Evolutionary conservation across 1,140 invertebrate species (phyloP).

Genomic region (Schlechtendalia chinensis): DNA sequence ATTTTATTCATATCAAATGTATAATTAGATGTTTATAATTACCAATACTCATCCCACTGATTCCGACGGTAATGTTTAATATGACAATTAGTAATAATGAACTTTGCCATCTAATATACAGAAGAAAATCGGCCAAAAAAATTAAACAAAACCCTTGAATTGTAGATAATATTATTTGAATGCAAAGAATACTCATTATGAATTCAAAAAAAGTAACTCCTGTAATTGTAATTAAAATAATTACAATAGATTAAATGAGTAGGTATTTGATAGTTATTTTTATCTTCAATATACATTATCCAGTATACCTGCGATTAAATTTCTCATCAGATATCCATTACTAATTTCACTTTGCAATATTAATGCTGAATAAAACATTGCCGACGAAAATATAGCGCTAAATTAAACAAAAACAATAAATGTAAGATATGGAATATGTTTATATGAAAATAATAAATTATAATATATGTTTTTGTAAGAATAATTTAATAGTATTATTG

Average conservation of each 20-base stretch:
- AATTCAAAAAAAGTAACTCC: constrained; percentile 27
- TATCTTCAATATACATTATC: neutral
- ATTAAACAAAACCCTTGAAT: neutral
- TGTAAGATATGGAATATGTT: neutral
- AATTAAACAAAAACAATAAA: neutral
- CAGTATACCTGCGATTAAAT: constrained; percentile 20
- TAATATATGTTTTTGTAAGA: neutral
- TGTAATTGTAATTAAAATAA: neutral
- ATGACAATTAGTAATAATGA: constrained; percentile 12
- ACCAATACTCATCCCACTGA: constrained; percentile 23
- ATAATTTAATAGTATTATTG: no score
- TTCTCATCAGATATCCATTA: constrained; percentile 34
- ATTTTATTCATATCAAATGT: no score
- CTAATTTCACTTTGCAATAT: constrained; percentile 25
- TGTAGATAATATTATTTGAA: constrained; percentile 1
- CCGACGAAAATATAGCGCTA: constrained; percentile 25
- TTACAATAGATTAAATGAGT: neutral
- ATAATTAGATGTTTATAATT: neutral
- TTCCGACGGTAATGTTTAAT: neutral
- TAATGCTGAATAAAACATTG: constrained; percentile 26
- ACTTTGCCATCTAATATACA: neutral
- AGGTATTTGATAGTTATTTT: neutral
- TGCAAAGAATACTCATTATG: neutral
- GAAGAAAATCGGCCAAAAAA: neutral
- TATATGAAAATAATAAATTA: neutral